phyloP scores from a whole-genome alignment of 2,113 vertebrate genomes.

The Cyanoramphus novaezelandiae region DNA sequence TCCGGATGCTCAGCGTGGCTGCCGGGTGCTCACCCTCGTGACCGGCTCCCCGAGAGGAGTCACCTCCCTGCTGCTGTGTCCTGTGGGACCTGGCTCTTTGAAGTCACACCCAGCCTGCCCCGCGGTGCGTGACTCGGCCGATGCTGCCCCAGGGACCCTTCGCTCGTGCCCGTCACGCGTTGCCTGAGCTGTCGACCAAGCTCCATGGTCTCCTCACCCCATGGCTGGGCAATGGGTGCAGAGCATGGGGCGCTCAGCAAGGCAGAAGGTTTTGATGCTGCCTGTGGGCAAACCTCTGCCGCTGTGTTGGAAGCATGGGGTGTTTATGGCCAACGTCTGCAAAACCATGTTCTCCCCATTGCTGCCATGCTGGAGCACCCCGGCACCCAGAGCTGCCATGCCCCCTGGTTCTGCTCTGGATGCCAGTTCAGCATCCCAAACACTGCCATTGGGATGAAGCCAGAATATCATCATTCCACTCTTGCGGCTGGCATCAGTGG shows the following conservation, averaged over 20 bases:
- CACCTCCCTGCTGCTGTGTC: background rate
- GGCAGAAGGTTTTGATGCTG: background rate
- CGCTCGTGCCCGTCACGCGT: accelerated
- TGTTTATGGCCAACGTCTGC: background rate
- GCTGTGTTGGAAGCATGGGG: accelerated
- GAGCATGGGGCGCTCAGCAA: background rate
- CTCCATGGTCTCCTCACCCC: accelerated
- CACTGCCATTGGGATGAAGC: background rate
- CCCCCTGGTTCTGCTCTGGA: background rate
- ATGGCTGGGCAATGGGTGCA: accelerated
- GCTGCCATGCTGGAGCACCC: accelerated
- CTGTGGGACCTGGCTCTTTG: background rate
- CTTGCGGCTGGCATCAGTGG: background rate
- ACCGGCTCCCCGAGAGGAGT: background rate
- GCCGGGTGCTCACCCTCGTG: background rate
- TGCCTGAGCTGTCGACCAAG: background rate
- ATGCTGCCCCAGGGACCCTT: background rate
- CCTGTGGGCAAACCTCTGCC: background rate
- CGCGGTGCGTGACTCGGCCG: background rate
- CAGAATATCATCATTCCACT: background rate
- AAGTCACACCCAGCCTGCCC: background rate
- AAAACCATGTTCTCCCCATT: background rate
- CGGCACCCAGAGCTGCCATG: background rate
- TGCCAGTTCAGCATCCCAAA: background rate
- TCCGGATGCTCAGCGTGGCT: background rate